Conservation (phyloP, 2,888 invertebrate genomes). For the Pelosia muscerda region DNA sequence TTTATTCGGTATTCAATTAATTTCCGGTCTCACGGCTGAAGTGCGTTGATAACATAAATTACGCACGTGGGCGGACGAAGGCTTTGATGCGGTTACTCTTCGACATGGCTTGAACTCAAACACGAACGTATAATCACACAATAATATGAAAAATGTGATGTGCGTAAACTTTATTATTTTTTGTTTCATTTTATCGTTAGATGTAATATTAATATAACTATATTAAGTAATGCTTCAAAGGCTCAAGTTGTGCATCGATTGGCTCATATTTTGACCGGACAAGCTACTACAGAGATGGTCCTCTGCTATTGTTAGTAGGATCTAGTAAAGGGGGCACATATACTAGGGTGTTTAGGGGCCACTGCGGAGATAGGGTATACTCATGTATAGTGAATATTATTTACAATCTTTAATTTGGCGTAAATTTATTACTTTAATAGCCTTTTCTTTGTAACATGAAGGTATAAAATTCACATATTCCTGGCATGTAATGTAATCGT, state of each 20-base stretch:
- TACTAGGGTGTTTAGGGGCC: too few relatives aligned
- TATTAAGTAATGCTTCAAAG: too few relatives aligned
- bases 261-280: too few relatives aligned
- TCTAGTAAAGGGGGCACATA: too few relatives aligned
- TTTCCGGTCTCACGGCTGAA: slow-evolving; percentile 72
- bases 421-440: neutral
- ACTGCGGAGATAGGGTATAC: neutral
- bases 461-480: neutral
- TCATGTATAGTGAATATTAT: slow-evolving; percentile 1
- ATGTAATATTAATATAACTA: neutral
- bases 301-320: too few relatives aligned
- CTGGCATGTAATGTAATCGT: neutral
- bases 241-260: too few relatives aligned
- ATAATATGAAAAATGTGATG: neutral
- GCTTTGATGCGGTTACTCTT: slow-evolving; percentile 67
- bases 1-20: slow-evolving; percentile 75
- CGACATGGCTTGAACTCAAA: slow-evolving; percentile 37
- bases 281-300: too few relatives aligned
- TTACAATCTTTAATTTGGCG: neutral
- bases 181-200: neutral
- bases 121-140: slow-evolving; percentile 9
- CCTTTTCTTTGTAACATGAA: neutral
- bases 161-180: neutral
- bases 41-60: slow-evolving; percentile 70
- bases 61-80: slow-evolving; percentile 62